Conservation (phyloP, 1,140 invertebrate genomes). For the Sinonovacula constricta region DNA sequence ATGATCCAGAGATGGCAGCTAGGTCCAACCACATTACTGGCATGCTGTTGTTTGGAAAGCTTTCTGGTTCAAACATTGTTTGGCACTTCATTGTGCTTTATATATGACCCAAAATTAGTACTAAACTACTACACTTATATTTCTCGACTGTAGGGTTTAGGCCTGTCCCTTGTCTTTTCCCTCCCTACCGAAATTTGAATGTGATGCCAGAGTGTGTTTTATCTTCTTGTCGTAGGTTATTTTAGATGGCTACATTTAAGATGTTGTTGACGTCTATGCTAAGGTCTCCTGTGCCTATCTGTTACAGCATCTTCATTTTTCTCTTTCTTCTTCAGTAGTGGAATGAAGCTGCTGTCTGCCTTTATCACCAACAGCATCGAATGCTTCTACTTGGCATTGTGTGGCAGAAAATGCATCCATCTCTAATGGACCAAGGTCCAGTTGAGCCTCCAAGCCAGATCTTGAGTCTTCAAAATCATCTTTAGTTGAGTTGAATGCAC, state of each 20-base stretch:
- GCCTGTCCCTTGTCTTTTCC: not conserved
- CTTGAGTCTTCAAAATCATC: not conserved
- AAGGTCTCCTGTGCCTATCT: not conserved
- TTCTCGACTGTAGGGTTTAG: not conserved
- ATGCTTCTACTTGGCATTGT: not conserved
- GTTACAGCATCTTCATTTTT: not conserved
- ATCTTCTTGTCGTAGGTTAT: not conserved
- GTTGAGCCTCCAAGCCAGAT: not conserved
- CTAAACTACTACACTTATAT: not conserved
- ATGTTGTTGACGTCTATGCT: not conserved
- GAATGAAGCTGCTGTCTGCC: not conserved
- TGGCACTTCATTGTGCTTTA: not conserved
- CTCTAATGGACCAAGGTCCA: not conserved
- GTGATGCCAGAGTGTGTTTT: not conserved
- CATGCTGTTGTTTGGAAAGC: constrained; percentile 1
- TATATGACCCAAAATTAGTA: not conserved
- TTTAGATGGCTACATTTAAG: not conserved
- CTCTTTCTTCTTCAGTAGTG: not conserved
- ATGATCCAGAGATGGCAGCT: constrained; percentile 27
- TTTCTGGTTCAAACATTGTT: not conserved
- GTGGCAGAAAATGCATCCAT: not conserved
- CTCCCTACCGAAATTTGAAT: not conserved
- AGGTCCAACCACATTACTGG: constrained; percentile 47
- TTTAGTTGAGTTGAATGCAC: not conserved
- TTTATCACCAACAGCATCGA: not conserved